These are phyloP conservation scores for Archaeoteleia sp. DNA, from an alignment of 2,888 invertebrate species.

Conservation along the genomic window DNA sequence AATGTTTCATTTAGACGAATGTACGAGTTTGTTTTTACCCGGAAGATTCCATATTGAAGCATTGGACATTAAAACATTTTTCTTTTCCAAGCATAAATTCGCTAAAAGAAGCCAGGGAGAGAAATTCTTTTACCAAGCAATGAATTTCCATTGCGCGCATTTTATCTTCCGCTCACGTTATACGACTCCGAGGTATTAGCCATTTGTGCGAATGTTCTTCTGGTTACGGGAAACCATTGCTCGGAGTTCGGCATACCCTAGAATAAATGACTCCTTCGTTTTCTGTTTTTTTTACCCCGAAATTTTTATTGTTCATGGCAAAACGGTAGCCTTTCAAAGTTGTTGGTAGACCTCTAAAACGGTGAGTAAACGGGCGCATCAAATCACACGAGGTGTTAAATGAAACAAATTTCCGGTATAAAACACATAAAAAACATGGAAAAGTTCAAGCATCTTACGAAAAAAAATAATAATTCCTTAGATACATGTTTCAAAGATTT, in stretches of 20 bases:
- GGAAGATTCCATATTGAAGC: slow-evolving; percentile 38
- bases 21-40: slow-evolving; percentile 13
- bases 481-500: no score
- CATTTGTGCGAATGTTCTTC: slow-evolving; percentile 48
- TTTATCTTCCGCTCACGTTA: slow-evolving; percentile 53
- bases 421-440: no score
- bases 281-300: slow-evolving; percentile 39
- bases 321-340: slow-evolving; percentile 32
- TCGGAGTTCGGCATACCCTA: slow-evolving; percentile 48
- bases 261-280: slow-evolving; percentile 44
- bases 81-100: slow-evolving; percentile 50
- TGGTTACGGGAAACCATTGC: slow-evolving; percentile 49
- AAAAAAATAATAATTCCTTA: no score
- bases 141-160: slow-evolving; percentile 54
- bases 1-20: slow-evolving; percentile 24
- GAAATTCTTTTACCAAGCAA: slow-evolving; percentile 53
- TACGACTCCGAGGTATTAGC: slow-evolving; percentile 50
- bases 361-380: slow-evolving; percentile 34
- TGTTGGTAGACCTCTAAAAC: slow-evolving; percentile 41
- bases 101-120: slow-evolving; percentile 48
- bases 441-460: no score
- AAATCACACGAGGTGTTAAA: slow-evolving; percentile 8
- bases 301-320: slow-evolving; percentile 51
- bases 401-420: no score
- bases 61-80: slow-evolving; percentile 48